Conservation (phyloP, 2,888 invertebrate genomes). For the Lasius platythorax region DNA sequence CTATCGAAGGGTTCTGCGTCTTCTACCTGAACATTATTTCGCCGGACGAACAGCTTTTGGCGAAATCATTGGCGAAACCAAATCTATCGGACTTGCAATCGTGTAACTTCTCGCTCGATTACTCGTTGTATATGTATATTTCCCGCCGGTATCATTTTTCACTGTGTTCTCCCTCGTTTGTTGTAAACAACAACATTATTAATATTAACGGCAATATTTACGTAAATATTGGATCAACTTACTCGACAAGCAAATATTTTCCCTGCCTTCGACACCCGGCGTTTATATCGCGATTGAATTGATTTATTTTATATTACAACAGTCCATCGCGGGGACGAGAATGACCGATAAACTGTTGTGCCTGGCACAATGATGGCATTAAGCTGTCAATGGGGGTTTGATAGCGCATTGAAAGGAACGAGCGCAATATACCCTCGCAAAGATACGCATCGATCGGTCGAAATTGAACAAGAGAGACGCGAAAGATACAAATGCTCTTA, state of each 20-base stretch:
- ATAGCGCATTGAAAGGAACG: constrained; percentile 24
- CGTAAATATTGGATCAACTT: constrained; percentile 41
- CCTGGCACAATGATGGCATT: constrained; percentile 39
- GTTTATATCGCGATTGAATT: constrained; percentile 39
- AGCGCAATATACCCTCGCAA: neutral
- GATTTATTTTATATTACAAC: constrained; percentile 49
- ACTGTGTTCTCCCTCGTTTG: constrained; percentile 1
- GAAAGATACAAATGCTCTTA: neutral
- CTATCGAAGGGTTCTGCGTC: constrained; percentile 63
- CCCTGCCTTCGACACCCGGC: constrained; percentile 20
- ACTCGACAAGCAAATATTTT: constrained; percentile 42
- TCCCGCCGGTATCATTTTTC: constrained; percentile 30
- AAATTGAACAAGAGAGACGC: neutral
- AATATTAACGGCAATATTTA: constrained; percentile 29
- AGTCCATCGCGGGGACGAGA: constrained; percentile 28
- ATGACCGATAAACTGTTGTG: constrained; percentile 50
- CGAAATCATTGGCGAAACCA: neutral
- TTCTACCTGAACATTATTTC: constrained; percentile 56
- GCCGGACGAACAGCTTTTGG: constrained; percentile 3
- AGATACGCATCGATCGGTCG: constrained; percentile 8
- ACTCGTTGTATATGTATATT: neutral
- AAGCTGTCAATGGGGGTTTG: constrained; percentile 35
- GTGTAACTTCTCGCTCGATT: constrained; percentile 1
- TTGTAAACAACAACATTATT: constrained; percentile 46
- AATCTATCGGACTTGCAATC: constrained; percentile 2